Evolutionary conservation across 2,797 vertebrate genomes (phyloP).

Genomic region (Tadarida brasiliensis): DNA sequence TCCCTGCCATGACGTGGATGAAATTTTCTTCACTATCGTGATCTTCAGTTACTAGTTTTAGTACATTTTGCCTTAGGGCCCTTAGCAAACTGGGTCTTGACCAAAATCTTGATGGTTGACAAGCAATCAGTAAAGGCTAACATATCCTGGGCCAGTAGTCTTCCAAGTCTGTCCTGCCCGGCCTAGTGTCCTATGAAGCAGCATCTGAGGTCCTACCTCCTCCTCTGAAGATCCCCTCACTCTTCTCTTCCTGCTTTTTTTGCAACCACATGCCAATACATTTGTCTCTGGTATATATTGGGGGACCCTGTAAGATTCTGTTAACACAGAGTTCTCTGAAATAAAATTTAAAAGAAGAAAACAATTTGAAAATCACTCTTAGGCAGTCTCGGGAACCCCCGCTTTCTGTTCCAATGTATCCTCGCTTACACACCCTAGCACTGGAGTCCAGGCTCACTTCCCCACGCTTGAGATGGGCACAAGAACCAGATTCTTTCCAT

Average conservation of each 20-base stretch:
- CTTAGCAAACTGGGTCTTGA: neutral
- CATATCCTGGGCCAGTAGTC: neutral
- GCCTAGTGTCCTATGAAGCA: neutral
- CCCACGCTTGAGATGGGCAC: neutral
- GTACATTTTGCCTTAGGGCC: neutral
- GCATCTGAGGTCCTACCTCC: neutral
- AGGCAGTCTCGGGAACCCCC: neutral
- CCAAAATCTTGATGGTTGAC: neutral
- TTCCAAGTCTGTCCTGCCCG: neutral
- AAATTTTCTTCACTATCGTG: neutral
- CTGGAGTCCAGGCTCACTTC: neutral
- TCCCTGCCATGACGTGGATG: neutral
- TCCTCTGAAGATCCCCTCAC: neutral
- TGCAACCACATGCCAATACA: neutral
- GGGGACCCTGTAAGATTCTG: neutral
- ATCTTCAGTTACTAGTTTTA: neutral
- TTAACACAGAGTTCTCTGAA: neutral
- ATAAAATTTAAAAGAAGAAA: neutral
- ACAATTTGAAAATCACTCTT: neutral
- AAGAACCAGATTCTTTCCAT: neutral
- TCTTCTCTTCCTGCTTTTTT: neutral
- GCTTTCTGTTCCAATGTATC: neutral
- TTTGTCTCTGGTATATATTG: neutral
- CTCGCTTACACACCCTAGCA: neutral
- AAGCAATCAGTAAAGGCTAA: neutral